Conservation (phyloP, 2,113 vertebrate genomes). For the Hymenochirus boettgeri region DNA sequence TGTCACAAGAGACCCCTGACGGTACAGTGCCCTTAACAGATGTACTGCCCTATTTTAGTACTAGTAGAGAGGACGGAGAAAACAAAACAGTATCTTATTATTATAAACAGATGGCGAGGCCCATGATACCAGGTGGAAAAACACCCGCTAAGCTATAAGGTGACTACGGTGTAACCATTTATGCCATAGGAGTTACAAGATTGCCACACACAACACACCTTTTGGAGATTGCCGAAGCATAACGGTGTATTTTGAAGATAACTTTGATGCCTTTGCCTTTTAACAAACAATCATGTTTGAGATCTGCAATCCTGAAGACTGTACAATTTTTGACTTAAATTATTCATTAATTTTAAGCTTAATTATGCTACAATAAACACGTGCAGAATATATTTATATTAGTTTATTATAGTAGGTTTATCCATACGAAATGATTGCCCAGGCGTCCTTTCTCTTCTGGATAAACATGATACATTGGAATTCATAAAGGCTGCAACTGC, state of each 20-base stretch:
- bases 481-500: no score
- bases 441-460: no score
- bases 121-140: conserved; percentile 61
- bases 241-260: conserved; percentile 55
- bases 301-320: conserved; percentile 59
- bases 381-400: no score
- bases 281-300: conserved; percentile 63
- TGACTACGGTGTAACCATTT: conserved; percentile 61
- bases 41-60: conserved; percentile 63
- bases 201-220: conserved; percentile 66
- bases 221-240: conserved; percentile 63
- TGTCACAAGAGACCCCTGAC: conserved; percentile 55
- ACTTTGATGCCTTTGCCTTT: conserved; percentile 63
- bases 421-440: no score
- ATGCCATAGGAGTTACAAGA: conserved; percentile 68
- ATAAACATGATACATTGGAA: no score
- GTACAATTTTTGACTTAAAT: no score
- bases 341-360: no score
- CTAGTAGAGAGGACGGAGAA: conserved; percentile 58
- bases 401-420: no score
- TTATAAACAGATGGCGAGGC: conserved; percentile 74
- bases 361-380: no score
- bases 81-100: conserved; percentile 65
- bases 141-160: conserved; percentile 61
- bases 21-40: conserved; percentile 62